Percentiles rank a stretch among this genome's conserved stretches.
Evolutionary conservation across 30 jellyfish, hydroid and myxozoan genomes (phyloP).

Genomic region (Clytia hemisphaerica): DNA sequence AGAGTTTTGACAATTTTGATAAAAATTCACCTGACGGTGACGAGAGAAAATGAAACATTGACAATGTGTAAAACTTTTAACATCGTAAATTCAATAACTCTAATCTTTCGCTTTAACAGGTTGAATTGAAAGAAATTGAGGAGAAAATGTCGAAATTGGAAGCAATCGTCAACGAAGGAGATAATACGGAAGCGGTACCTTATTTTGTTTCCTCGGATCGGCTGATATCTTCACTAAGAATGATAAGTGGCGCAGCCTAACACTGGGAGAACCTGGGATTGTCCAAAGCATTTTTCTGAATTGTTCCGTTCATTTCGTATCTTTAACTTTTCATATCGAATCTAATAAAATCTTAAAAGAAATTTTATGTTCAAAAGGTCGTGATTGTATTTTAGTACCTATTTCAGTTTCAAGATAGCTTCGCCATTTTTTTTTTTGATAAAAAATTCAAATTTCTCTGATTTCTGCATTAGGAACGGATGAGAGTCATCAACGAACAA

Average conservation of each 20-base stretch:
- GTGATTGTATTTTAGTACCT: too few species aligned
- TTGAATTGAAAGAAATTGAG: slow-evolving; percentile 60
- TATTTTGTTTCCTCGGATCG: not conserved
- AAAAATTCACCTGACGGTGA: too few species aligned
- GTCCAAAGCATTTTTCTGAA: not conserved
- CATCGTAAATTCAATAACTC: too few species aligned
- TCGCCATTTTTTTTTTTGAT: not conserved
- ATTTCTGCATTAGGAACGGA: slow-evolving; percentile 44
- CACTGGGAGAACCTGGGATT: not conserved
- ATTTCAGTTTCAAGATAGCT: too few species aligned
- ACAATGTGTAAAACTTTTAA: not conserved
- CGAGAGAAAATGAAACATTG: too few species aligned
- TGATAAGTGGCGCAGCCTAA: not conserved
- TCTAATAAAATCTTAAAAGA: too few species aligned
- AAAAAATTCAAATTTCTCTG: not conserved
- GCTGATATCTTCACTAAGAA: not conserved
- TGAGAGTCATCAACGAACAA: slow-evolving; percentile 51
- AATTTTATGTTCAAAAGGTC: too few species aligned
- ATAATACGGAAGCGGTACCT: slow-evolving; percentile 48
- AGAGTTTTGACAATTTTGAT: too few species aligned
- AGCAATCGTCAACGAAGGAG: slow-evolving; percentile 26
- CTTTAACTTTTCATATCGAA: not conserved
- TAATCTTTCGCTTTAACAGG: slow-evolving; percentile 25
- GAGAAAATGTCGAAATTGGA: slow-evolving; percentile 52
- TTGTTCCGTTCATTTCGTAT: not conserved